Percentiles rank a stretch among this genome's conserved stretches.
Evolutionary conservation across 2,888 invertebrate genomes (phyloP).

Genomic region (Nemoura dubitans): DNA sequence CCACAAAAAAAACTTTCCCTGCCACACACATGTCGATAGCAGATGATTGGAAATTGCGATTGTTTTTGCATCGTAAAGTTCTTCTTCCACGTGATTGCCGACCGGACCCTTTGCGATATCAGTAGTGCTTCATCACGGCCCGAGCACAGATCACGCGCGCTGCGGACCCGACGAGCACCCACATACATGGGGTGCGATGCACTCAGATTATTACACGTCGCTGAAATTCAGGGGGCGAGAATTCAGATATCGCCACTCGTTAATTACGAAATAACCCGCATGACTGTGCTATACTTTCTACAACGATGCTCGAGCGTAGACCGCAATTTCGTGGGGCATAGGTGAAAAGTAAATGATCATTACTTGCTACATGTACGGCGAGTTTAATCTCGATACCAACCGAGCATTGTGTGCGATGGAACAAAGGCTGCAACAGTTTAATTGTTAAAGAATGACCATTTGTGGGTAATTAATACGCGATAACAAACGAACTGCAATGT

Average conservation of each 20-base stretch:
- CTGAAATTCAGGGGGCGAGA: background rate
- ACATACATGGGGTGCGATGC: background rate
- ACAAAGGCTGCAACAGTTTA: constrained; percentile 7
- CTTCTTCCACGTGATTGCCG: background rate
- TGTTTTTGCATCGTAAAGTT: background rate
- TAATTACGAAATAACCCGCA: background rate
- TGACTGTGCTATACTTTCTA: background rate
- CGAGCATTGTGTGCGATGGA: background rate
- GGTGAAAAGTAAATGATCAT: constrained; percentile 2
- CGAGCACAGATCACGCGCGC: background rate
- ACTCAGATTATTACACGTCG: background rate
- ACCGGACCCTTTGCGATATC: background rate
- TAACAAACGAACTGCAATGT: background rate
- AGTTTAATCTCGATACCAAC: background rate
- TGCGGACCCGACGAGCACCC: background rate
- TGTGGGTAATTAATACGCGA: background rate
- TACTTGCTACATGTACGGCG: background rate
- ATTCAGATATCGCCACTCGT: background rate
- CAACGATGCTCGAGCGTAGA: background rate
- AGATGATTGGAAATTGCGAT: background rate
- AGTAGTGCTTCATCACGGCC: background rate
- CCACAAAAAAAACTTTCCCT: background rate
- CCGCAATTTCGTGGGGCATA: background rate
- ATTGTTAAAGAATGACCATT: background rate
- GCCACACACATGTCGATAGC: background rate